Evolutionary conservation across 2,888 invertebrate genomes (phyloP), one percentile per base, ranked within the genome.

Genomic region (Pachymerium ferrugineum): DNA sequence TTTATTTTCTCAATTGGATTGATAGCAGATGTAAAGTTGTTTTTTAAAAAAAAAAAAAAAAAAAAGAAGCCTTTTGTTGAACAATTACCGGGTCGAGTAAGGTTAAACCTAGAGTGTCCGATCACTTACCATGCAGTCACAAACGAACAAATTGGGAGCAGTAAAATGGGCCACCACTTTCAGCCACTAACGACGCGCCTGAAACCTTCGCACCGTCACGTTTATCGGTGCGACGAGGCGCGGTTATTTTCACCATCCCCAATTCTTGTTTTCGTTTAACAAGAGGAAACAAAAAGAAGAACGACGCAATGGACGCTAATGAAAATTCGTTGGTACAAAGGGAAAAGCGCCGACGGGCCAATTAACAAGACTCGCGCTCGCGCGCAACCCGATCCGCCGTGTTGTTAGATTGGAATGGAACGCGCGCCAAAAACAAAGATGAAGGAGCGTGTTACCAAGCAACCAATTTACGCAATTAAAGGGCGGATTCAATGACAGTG

Each of bases 381-480:
- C 12, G n/a, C n/a, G n/a, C n/a, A n/a, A 22, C 62, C 10, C n/a
- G 62, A 62, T 62, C 62, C 62, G 62, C 62, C 3, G 22, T 25
- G 12, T 5, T 62, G 22, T 14, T 62, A 28, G 28, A n/a, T n/a
- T 28, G 14, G 62, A 62, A n/a, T 8, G 25, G 16, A 6, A 38
- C 4, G 12, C 28, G 2, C 47, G 25, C 25, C 16, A 62, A 62
- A 62, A 10, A 62, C 62, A 62, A 62, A 62, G 28, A 28, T 28
- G 22, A 38, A 3, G 38, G 3, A 25, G 12, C 12, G n/a, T 10
- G 25, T 62, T 22, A 22, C 62, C 10, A 62, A 62, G 62, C 62
- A 62, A 62, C 62, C 62, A 62, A 62, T 62, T 62, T 62, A 62
- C 25, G 25, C 62, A 28, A 62, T 62, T 62, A 62, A 62, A 62